Percentiles rank a stretch among this genome's conserved stretches.
These are phyloP conservation scores for Clarias gariepinus DNA, from an alignment of 2,113 vertebrate genomes.

Conservation along the genomic window DNA sequence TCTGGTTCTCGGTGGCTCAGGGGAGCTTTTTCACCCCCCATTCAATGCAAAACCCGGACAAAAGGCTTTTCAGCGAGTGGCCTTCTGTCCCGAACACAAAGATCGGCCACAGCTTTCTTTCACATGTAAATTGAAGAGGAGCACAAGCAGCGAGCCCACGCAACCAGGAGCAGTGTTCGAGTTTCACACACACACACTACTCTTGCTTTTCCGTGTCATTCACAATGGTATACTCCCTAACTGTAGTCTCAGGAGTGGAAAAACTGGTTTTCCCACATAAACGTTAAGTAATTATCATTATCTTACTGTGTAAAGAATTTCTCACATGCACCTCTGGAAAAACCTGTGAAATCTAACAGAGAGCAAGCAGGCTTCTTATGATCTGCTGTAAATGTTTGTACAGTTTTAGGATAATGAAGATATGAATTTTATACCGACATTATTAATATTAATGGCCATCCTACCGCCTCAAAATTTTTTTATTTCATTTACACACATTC, in stretches of 20 bases:
- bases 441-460: too few relatives aligned
- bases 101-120: conserved; percentile 44
- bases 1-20: background rate
- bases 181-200: conserved; percentile 2
- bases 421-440: background rate
- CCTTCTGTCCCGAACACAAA: conserved; percentile 37
- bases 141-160: conserved; percentile 26
- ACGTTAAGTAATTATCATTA: background rate
- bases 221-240: conserved; percentile 4
- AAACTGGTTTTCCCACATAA: conserved; percentile 23
- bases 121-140: conserved; percentile 52
- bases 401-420: background rate
- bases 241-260: background rate
- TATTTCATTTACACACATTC: background rate
- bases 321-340: background rate
- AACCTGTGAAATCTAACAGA: background rate
- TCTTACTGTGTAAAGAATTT: background rate
- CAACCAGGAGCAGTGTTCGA: conserved; percentile 12
- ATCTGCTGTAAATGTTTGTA: background rate
- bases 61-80: conserved; percentile 43
- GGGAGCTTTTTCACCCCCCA: conserved; percentile 9
- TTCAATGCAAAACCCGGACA: conserved; percentile 41
- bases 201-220: background rate
- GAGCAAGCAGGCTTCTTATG: background rate
- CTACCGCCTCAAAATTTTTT: too few relatives aligned